Evolutionary conservation across 37 sponge, comb jelly and placozoan genomes (phyloP), one percentile per base, ranked within the genome.

Genomic region (Bolinopsis microptera): DNA sequence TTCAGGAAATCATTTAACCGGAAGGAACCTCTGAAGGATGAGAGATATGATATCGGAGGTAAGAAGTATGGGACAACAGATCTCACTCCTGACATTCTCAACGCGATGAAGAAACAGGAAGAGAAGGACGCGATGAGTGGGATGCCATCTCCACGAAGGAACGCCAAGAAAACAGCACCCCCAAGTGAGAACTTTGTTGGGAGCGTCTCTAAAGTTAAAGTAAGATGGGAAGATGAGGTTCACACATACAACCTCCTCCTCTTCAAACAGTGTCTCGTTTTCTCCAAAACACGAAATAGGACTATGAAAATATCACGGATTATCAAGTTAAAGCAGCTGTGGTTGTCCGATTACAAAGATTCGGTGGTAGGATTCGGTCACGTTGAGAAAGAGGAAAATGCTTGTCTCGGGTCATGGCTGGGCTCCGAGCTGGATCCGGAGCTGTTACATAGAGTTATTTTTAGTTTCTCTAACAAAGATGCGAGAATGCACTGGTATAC

Each of bases 51-150:
- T 1, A 36, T 80, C 9, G 82, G 82, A 2, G 82, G 82, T 1
- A 24, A 80, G 35, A 33, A 80, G 23, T 80, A 80, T 34, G 82
- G 30, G 2, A 30, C 37, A 18, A 21, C 2, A 2, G 82, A 80
- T 13, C 34, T 80, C 1, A 34, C 82, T 80, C 82, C 82, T 36
- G 82, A 80, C 37, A 80, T 80, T 80, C 23, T 80, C 36, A 80
- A 80, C 82, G 82, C 82, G 21, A 33, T 80, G 82, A 31, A 34
- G 82, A 80, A 34, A 35, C 32, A 80, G 30, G 37, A 80, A 22
- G 38, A 80, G 22, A 21, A 3, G 8, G 38, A 80, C 37, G 33
- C 32, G 21, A 33, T 80, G 37, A 80, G 23, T 1, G 34, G 82
- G 37, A 37, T 35, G 2, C 1, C 24, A 34, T 37, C 34, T 3